Evolutionary conservation across 2,888 invertebrate species (phyloP), one percentile per base, ranked within the genome.

Genomic region (Drosophila cracens): DNA sequence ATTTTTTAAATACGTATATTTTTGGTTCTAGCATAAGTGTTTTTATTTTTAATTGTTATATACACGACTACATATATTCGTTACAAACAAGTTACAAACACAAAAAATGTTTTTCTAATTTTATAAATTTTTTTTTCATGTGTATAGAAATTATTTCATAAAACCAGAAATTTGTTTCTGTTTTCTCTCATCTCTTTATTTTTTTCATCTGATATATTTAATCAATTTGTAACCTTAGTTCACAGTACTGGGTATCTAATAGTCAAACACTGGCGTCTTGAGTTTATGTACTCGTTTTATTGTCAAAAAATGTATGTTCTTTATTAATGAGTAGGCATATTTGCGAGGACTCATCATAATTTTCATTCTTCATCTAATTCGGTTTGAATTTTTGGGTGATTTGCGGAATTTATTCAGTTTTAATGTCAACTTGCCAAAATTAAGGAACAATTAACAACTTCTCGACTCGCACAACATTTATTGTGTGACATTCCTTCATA

Each of bases 401-500:
- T 49, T 71, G 53, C 58, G 33, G 48, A 65, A 77, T 65, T 58
- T 49, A 34, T 60, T 46, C 33, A 63, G 43, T 63, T 71, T 46
- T 25, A 46, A 46, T 25, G 43, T 21, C 43, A 6, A 43, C 43
- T 46, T 46, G 46, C 46, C n/a, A 59, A 43, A 61, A 67, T 57
- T 16, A 38, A 40, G 18, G 67, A 61, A 10, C 61, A 52, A 66
- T 74, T 53, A 53, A 52, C 18, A 33, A 27, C 0, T 11, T 18
- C 25, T 18, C 13, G 53, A 36, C 34, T 25, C 25, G 18, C 16
- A 25, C 29, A 36, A 36, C 29, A 33, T 10, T 10, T 34, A 18
- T 38, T 38, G 54, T 57, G 38, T 31, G 61, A 61, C 68, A 74
- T 74, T 74, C 68, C 48, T 71, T 61, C 40, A 61, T 27, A 52